phyloP scores from a whole-genome alignment of 1,140 invertebrate genomes.

The Planococcus citri region DNA sequence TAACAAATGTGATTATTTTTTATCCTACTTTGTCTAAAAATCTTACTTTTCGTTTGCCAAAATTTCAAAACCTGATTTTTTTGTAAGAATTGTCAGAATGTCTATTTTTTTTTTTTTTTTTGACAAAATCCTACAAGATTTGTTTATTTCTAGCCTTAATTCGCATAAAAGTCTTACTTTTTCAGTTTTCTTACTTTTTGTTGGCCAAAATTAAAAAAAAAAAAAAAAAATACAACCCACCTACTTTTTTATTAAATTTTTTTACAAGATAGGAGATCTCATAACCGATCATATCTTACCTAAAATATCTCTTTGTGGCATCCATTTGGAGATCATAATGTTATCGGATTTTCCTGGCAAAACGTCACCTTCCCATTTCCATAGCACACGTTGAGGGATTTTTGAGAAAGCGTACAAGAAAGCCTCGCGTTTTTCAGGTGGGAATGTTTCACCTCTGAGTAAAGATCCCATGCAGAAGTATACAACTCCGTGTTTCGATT shows the following conservation, averaged over 20 bases:
- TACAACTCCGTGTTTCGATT: slow-evolving; percentile 44
- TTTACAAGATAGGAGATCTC: too few species aligned
- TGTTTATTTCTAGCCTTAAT: too few species aligned
- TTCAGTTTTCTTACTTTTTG: too few species aligned
- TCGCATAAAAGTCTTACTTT: too few species aligned
- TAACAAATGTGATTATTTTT: too few species aligned
- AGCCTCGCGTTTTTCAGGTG: slow-evolving; percentile 31
- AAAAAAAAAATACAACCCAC: too few species aligned
- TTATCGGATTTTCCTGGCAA: slow-evolving; percentile 21
- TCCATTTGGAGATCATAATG: slow-evolving; percentile 25
- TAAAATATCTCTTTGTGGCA: slow-evolving; percentile 27
- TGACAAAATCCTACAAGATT: background rate
- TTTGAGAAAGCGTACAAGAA: slow-evolving; percentile 37
- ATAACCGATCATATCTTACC: slow-evolving; percentile 13
- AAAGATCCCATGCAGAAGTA: slow-evolving; percentile 53
- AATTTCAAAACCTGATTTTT: background rate
- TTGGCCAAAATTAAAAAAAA: too few species aligned
- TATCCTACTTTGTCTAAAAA: too few species aligned
- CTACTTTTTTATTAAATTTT: too few species aligned
- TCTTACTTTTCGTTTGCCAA: too few species aligned
- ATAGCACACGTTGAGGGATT: slow-evolving; percentile 38
- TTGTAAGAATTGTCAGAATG: too few species aligned
- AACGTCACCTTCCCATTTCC: slow-evolving; percentile 37
- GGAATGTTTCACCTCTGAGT: slow-evolving; percentile 27
- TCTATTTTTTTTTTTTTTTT: too few species aligned